These are phyloP conservation scores for Drosophila pseudotakahashii DNA, from an alignment of 2,888 invertebrate genomes.

Conservation along the genomic window DNA sequence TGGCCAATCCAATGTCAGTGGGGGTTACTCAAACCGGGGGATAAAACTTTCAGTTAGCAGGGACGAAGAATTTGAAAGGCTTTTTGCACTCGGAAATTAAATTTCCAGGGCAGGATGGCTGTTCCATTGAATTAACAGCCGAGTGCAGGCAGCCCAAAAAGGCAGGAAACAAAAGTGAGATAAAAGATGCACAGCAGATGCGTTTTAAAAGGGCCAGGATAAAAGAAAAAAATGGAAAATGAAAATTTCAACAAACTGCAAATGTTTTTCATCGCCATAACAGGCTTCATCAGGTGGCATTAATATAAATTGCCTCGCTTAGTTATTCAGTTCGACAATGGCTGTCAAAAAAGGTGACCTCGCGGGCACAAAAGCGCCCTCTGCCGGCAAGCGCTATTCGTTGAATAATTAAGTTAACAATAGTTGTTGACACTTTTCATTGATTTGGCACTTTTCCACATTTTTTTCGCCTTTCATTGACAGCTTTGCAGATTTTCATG, in stretches of 20 bases:
- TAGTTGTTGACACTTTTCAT: constrained; percentile 13
- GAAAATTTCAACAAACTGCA: neutral
- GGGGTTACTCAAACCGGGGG: neutral
- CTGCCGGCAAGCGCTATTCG: neutral
- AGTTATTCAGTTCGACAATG: constrained; percentile 28
- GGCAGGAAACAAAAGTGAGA: neutral
- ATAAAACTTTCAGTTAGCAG: constrained; percentile 6
- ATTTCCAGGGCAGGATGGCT: constrained; percentile 17
- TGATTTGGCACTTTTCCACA: constrained; percentile 5
- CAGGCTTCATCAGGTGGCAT: constrained; percentile 14
- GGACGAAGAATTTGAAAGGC: constrained; percentile 25
- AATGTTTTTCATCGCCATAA: neutral
- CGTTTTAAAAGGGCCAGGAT: neutral
- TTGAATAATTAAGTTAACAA: constrained; percentile 29
- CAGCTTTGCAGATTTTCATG: neutral
- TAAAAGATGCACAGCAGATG: constrained; percentile 3
- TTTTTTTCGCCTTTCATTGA: neutral
- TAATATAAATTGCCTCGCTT: constrained; percentile 30
- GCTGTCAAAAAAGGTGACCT: constrained; percentile 28
- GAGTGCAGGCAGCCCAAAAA: constrained; percentile 6
- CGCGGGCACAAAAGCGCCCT: constrained; percentile 1
- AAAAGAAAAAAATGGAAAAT: neutral
- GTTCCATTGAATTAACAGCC: constrained; percentile 14
- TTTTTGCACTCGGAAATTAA: constrained; percentile 33
- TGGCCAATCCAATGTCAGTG: constrained; percentile 22